These are phyloP conservation scores for Alosa sapidissima DNA, from an alignment of 2,797 vertebrate genomes.

Conservation along the genomic window DNA sequence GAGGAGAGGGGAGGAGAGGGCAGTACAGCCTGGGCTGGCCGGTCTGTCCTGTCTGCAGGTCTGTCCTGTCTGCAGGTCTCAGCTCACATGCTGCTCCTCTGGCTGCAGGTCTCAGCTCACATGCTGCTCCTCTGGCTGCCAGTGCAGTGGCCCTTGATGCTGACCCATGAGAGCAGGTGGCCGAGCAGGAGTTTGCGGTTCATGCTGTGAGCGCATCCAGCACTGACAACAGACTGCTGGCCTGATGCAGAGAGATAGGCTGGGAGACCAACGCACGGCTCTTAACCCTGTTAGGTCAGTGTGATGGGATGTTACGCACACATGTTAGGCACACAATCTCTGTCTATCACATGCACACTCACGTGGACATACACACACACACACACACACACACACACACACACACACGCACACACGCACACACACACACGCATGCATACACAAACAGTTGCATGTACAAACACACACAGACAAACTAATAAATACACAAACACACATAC, in stretches of 20 bases:
- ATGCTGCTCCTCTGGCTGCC: background rate
- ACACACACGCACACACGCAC: slow-evolving; percentile 6
- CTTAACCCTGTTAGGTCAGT: background rate
- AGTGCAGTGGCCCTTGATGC: background rate
- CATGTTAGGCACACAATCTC: background rate
- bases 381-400: background rate
- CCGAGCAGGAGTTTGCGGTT: background rate
- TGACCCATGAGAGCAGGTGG: background rate
- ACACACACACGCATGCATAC: background rate
- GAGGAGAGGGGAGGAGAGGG: background rate
- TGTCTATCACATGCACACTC: background rate
- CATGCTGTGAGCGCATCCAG: background rate
- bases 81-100: background rate
- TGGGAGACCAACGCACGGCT: background rate
- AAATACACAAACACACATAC: slow-evolving; percentile 1
- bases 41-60: background rate
- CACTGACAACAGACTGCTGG: background rate
- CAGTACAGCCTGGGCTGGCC: too few species aligned
- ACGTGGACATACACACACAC: background rate
- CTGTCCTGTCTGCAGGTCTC: background rate
- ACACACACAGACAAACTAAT: background rate
- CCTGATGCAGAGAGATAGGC: background rate
- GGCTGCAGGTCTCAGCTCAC: background rate
- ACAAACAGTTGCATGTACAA: background rate
- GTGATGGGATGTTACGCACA: background rate